Conservation (phyloP, 2,113 vertebrate species). For the Polyodon spathula region DNA sequence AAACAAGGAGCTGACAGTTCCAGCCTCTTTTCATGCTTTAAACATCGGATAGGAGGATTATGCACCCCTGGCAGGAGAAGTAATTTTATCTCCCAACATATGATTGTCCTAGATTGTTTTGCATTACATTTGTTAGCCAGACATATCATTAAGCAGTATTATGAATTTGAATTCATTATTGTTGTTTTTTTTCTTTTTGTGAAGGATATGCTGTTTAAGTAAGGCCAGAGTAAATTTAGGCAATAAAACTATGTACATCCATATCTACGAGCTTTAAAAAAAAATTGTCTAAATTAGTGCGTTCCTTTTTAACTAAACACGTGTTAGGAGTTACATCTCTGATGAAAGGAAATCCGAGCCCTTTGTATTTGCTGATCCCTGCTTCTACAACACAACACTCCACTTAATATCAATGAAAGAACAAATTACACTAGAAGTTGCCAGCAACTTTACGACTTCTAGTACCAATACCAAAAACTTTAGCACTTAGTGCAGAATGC, state of each 20-base stretch:
- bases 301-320: too few relatives aligned
- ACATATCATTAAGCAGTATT: neutral
- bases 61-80: neutral
- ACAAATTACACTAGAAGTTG: neutral
- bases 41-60: neutral
- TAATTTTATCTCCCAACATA: neutral
- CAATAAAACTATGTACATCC: too few relatives aligned
- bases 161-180: neutral
- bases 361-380: too few relatives aligned
- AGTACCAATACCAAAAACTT: too few relatives aligned
- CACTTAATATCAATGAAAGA: conserved; percentile 19
- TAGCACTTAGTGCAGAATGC: too few relatives aligned
- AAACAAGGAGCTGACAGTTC: conserved; percentile 4
- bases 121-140: neutral
- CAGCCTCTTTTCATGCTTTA: conserved; percentile 6
- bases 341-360: too few relatives aligned
- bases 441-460: too few relatives aligned
- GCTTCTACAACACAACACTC: conserved; percentile 12
- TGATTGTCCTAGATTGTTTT: neutral
- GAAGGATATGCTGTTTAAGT: neutral
- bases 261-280: too few relatives aligned
- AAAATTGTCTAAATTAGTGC: too few relatives aligned
- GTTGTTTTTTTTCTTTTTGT: neutral
- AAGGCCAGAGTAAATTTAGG: neutral
- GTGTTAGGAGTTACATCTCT: too few relatives aligned